These are phyloP conservation scores for Cromileptes altivelis DNA, from an alignment of 2,113 vertebrate genomes.

Conservation along the genomic window DNA sequence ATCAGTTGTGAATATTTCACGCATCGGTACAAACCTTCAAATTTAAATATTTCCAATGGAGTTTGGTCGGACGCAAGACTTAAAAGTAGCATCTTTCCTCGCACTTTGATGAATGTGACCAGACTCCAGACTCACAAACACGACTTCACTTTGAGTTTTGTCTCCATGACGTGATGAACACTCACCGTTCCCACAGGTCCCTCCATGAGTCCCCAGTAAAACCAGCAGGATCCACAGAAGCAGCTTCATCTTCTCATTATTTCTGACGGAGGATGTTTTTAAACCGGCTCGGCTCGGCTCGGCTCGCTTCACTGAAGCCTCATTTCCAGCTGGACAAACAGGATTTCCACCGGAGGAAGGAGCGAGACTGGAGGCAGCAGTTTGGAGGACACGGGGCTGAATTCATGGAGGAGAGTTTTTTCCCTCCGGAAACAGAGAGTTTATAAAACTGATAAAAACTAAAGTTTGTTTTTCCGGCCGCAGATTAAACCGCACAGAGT, in stretches of 20 bases:
- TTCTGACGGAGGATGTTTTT: not conserved
- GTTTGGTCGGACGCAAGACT: not conserved
- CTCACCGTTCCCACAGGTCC: conserved; percentile 59
- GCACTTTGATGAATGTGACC: not conserved
- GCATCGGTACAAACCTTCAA: not conserved
- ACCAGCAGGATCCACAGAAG: conserved; percentile 57
- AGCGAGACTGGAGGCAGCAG: not conserved
- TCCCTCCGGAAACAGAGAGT: not conserved
- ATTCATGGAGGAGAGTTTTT: not conserved
- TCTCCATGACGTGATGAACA: not conserved
- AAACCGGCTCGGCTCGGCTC: not conserved
- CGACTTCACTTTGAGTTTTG: not conserved
- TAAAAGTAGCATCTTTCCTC: too few relatives aligned
- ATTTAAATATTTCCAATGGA: too few relatives aligned
- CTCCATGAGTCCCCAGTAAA: conserved; percentile 12
- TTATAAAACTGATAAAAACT: not conserved
- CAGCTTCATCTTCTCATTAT: conserved; percentile 69
- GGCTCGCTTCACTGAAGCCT: not conserved
- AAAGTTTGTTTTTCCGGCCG: not conserved
- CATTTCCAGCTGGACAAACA: not conserved
- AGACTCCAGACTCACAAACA: not conserved
- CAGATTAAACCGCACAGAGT: not conserved
- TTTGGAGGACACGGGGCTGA: too few relatives aligned
- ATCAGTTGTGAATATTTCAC: not conserved
- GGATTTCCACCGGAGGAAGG: not conserved